phyloP scores from a whole-genome alignment of 2,113 vertebrate genomes.

The Azemiops feae region DNA sequence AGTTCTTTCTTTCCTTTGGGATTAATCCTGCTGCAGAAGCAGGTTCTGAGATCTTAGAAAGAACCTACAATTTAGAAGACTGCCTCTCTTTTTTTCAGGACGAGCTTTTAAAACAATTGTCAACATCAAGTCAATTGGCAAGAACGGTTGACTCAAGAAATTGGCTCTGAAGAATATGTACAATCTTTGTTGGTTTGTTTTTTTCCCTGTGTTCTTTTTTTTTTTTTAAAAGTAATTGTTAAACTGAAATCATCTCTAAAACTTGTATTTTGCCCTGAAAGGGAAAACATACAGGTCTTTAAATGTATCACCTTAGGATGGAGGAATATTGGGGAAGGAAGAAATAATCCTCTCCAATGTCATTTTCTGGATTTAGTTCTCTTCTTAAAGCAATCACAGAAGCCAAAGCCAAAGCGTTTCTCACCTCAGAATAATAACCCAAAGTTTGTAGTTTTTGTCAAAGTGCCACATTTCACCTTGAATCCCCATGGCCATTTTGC shows the following conservation, averaged over 20 bases:
- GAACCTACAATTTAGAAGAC: not conserved
- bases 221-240: not conserved
- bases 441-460: not conserved
- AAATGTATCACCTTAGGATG: not conserved
- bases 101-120: not conserved
- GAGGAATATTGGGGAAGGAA: not conserved
- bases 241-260: not conserved
- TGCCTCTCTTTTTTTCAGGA: not conserved
- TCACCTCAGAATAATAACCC: not conserved
- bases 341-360: not conserved
- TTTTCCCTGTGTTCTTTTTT: not conserved
- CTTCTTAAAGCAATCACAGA: not conserved
- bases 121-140: not conserved
- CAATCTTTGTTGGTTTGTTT: not conserved
- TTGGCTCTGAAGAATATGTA: not conserved
- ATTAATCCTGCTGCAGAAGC: not conserved
- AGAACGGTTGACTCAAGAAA: not conserved
- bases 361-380: not conserved
- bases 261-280: not conserved
- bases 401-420: not conserved
- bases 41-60: not conserved
- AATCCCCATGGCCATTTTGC: not conserved
- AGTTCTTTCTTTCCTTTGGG: not conserved
- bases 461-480: not conserved
- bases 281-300: not conserved